phyloP scores from a whole-genome alignment of 2,113 vertebrate genomes.

The Opisthocomus hoazin region DNA sequence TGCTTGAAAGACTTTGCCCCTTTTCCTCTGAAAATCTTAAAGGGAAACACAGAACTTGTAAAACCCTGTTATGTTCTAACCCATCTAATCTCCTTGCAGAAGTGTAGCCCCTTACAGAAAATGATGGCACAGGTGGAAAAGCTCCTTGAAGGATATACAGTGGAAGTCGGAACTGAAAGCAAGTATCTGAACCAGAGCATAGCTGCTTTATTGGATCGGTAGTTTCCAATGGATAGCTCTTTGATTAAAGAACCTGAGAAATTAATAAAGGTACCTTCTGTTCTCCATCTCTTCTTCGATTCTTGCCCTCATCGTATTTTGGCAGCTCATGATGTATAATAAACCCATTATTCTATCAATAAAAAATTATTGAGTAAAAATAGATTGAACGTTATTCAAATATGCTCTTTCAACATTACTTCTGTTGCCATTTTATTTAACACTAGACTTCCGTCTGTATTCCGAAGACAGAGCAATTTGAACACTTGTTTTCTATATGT shows the following conservation, averaged over 20 bases:
- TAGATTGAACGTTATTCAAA: constrained; percentile 5
- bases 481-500: constrained; percentile 42
- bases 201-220: not conserved
- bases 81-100: not conserved
- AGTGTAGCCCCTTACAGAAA: not conserved
- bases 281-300: not conserved
- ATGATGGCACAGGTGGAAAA: not conserved
- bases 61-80: not conserved
- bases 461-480: not conserved
- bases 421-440: constrained; percentile 22
- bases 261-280: not conserved
- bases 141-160: not conserved
- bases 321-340: not conserved
- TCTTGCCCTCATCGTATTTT: not conserved
- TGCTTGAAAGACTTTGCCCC: not conserved
- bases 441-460: constrained; percentile 6
- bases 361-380: constrained; percentile 20
- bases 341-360: constrained; percentile 36
- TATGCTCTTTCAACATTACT: not conserved
- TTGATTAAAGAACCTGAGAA: not conserved
- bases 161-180: not conserved
- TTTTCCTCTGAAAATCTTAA: not conserved
- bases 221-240: not conserved
- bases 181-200: not conserved
- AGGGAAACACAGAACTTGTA: not conserved